Conservation (phyloP, 2,888 invertebrate genomes). For the Drosophila mimica region DNA sequence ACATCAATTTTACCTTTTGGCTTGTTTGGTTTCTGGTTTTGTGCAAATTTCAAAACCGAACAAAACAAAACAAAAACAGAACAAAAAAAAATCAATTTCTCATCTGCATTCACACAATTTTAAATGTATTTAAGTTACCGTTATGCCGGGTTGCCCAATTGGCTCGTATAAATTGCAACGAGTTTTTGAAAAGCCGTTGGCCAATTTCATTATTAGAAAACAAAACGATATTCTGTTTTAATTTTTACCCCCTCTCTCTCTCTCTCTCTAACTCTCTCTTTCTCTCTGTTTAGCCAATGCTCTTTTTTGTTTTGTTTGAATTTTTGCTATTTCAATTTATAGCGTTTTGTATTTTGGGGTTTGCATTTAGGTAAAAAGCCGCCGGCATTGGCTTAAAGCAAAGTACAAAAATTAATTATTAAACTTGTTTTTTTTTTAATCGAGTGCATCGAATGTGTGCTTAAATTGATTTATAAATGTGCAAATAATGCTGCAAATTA, state of each 20-base stretch:
- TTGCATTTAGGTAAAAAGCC: constrained; percentile 40
- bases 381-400: constrained; percentile 61
- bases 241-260: constrained; percentile 3
- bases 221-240: constrained; percentile 48
- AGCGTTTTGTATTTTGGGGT: constrained; percentile 20
- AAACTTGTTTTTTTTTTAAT: constrained; percentile 44
- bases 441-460: constrained; percentile 37
- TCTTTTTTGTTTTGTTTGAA: constrained; percentile 17
- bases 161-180: constrained; percentile 63
- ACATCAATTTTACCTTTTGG: constrained; percentile 57
- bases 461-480: constrained; percentile 71
- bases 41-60: constrained; percentile 3
- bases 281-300: neutral
- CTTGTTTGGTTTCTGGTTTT: constrained; percentile 39
- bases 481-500: constrained; percentile 46
- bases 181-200: constrained; percentile 37
- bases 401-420: constrained; percentile 74
- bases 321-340: constrained; percentile 46
- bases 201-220: constrained; percentile 70
- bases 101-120: constrained; percentile 46
- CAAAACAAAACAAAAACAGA: constrained; percentile 10
- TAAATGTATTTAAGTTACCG: constrained; percentile 50
- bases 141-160: constrained; percentile 53
- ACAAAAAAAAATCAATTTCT: constrained; percentile 49
- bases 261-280: neutral